These are phyloP conservation scores for Paratilapia polleni DNA, from an alignment of 2,113 vertebrate species.

Conservation along the genomic window DNA sequence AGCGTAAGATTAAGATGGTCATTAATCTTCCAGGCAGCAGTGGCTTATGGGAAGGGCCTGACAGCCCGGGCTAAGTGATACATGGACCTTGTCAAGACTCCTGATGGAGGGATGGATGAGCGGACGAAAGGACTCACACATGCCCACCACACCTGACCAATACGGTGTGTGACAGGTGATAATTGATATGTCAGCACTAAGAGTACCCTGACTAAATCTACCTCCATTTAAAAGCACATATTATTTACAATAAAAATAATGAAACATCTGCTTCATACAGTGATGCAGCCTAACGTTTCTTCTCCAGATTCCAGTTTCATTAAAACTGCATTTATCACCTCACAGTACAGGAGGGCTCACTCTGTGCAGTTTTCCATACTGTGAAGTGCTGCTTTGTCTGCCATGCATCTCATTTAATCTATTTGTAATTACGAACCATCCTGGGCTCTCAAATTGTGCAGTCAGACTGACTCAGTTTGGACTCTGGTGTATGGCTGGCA, in stretches of 20 bases:
- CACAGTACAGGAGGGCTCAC: neutral
- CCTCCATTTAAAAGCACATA: neutral
- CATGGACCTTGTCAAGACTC: constrained; percentile 65
- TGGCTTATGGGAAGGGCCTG: constrained; percentile 54
- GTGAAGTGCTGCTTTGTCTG: neutral
- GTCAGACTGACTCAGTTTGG: constrained; percentile 28
- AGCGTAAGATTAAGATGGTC: constrained; percentile 51
- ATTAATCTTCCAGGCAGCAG: constrained; percentile 68
- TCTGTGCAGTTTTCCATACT: neutral
- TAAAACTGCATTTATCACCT: neutral
- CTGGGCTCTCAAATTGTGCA: constrained; percentile 22
- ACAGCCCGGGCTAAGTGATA: constrained; percentile 68
- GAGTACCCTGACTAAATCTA: neutral
- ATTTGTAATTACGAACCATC: constrained; percentile 24
- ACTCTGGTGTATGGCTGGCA: neutral
- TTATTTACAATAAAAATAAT: neutral
- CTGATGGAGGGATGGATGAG: constrained; percentile 63
- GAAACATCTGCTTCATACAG: neutral
- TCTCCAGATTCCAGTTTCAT: neutral
- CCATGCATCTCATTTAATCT: constrained; percentile 25
- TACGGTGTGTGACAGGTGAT: neutral
- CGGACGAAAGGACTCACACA: constrained; percentile 25
- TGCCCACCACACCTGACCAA: neutral
- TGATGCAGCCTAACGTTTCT: neutral
- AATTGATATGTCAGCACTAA: neutral